phyloP scores from a whole-genome alignment of 92 coral and sea anemone species.

The Palythoa grandis region DNA sequence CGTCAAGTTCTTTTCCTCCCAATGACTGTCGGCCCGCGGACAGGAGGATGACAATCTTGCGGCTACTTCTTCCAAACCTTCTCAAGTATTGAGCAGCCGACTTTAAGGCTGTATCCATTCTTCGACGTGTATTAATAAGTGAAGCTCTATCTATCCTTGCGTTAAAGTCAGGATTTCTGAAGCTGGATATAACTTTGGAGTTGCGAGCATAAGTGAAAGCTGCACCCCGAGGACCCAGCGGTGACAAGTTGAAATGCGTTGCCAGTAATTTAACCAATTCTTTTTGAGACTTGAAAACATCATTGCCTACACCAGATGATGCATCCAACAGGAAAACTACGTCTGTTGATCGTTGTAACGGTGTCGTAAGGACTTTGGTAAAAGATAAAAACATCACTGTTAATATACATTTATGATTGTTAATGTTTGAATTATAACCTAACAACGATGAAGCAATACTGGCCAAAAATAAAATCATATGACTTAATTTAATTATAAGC shows the following conservation, averaged over 20 bases:
- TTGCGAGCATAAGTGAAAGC: slow-evolving; percentile 59
- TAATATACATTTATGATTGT: neutral
- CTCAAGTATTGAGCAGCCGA: slow-evolving; percentile 60
- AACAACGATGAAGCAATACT: no score
- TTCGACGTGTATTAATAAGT: slow-evolving; percentile 41
- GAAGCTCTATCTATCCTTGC: slow-evolving; percentile 53
- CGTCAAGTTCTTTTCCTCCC: slow-evolving; percentile 38
- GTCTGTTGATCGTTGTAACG: slow-evolving; percentile 57
- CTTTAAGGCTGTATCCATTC: slow-evolving; percentile 68
- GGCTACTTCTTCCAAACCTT: slow-evolving; percentile 64
- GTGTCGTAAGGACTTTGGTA: slow-evolving; percentile 39
- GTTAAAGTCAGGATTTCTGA: slow-evolving; percentile 47
- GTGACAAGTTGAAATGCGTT: slow-evolving; percentile 55
- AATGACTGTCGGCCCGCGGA: slow-evolving; percentile 68
- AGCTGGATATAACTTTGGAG: slow-evolving; percentile 50
- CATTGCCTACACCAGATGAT: slow-evolving; percentile 61
- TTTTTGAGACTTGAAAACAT: slow-evolving; percentile 72
- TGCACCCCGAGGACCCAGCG: slow-evolving; percentile 55
- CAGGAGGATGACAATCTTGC: slow-evolving; percentile 78
- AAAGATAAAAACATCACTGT: neutral
- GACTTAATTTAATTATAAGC: no score
- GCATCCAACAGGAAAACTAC: slow-evolving; percentile 83
- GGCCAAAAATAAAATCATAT: no score
- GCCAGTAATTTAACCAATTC: slow-evolving; percentile 70
- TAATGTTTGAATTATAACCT: no score